These are phyloP conservation scores for Mimumesa dahlbomi DNA, from an alignment of 2,888 invertebrate genomes.

Conservation along the genomic window DNA sequence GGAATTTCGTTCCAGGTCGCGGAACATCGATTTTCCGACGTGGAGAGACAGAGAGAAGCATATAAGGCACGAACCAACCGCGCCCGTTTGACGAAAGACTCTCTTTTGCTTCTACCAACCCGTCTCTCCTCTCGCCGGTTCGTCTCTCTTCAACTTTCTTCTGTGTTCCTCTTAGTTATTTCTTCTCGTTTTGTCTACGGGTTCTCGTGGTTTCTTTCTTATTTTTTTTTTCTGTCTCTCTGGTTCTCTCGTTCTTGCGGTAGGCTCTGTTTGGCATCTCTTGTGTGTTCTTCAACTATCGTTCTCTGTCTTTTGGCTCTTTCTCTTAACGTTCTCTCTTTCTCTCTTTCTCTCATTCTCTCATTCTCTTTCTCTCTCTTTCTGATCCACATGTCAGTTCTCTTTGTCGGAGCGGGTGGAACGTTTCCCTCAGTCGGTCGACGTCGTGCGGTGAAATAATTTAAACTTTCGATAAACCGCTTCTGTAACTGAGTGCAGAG, in stretches of 20 bases:
- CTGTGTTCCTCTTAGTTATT: constrained; percentile 25
- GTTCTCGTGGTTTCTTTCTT: too few species aligned
- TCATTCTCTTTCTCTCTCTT: not conserved
- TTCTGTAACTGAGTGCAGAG: constrained; percentile 58
- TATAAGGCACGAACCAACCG: constrained; percentile 59
- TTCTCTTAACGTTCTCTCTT: not conserved
- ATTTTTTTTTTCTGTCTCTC: not conserved
- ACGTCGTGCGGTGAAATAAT: constrained; percentile 61
- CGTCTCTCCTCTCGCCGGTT: constrained; percentile 2
- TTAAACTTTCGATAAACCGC: constrained; percentile 68
- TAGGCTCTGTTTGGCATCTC: not conserved
- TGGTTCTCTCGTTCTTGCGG: not conserved
- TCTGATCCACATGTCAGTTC: not conserved
- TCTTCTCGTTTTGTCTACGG: not conserved
- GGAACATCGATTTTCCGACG: constrained; percentile 64
- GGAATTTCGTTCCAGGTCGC: constrained; percentile 68
- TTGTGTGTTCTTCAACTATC: not conserved
- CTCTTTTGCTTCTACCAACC: constrained; percentile 14
- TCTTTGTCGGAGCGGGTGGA: too few species aligned
- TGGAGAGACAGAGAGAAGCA: constrained; percentile 42
- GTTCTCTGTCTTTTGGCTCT: not conserved
- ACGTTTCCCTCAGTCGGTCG: constrained; percentile 15
- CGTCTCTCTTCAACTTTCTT: not conserved
- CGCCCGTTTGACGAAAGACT: constrained; percentile 60
- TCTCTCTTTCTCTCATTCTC: not conserved